These are phyloP conservation scores for Syrmaticus mikado DNA, from an alignment of 2,113 vertebrate species.

Conservation along the genomic window DNA sequence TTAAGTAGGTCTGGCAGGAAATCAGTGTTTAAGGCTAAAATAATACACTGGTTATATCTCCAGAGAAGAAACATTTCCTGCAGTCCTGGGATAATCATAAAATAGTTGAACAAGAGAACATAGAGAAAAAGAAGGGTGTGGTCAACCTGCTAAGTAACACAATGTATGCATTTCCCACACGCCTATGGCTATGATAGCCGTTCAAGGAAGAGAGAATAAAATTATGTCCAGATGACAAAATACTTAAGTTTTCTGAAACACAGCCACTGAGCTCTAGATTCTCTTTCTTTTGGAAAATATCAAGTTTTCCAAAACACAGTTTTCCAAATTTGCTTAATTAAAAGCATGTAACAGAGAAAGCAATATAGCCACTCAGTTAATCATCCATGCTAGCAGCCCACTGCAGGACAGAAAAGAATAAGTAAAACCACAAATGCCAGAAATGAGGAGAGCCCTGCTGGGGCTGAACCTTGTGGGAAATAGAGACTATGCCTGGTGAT, in stretches of 20 bases:
- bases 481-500: background rate
- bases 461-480: background rate
- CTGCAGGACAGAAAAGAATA: background rate
- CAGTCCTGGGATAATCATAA: slow-evolving; percentile 53
- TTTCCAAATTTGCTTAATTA: background rate
- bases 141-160: slow-evolving; percentile 1
- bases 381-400: background rate
- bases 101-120: slow-evolving; percentile 17
- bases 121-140: slow-evolving; percentile 30
- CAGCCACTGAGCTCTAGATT: background rate
- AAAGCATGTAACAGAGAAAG: background rate
- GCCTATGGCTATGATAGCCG: background rate
- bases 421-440: background rate
- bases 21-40: slow-evolving; percentile 55
- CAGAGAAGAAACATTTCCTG: slow-evolving; percentile 64
- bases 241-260: background rate
- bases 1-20: slow-evolving; percentile 64
- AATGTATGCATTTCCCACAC: background rate
- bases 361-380: background rate
- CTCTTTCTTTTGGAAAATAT: background rate
- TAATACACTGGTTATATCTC: slow-evolving; percentile 62
- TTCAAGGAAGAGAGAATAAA: background rate
- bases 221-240: background rate
- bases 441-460: background rate
- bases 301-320: background rate